phyloP scores from a whole-genome alignment of 2,888 invertebrate genomes.

The Onthophagus sagittarius region DNA sequence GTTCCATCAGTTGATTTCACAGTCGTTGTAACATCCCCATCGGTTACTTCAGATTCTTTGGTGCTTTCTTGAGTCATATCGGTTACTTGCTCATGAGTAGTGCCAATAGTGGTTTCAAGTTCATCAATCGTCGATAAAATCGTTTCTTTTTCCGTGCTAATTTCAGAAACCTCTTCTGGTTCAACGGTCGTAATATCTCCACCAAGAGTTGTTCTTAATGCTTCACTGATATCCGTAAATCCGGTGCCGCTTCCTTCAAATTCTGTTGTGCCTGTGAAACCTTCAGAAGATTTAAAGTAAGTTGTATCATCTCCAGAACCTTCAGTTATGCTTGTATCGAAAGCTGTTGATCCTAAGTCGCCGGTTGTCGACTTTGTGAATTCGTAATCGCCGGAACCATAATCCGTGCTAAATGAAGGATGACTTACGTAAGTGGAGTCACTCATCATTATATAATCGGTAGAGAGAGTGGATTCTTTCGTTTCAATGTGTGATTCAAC shows the following conservation, averaged over 20 bases:
- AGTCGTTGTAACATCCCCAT: constrained; percentile 9
- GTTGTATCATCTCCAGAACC: constrained; percentile 25
- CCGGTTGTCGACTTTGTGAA: neutral
- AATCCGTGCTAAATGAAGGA: constrained; percentile 20
- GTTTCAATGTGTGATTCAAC: constrained; percentile 17
- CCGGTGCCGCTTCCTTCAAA: constrained; percentile 15
- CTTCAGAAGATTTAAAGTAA: constrained; percentile 1
- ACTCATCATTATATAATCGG: constrained; percentile 53
- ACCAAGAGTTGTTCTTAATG: constrained; percentile 3
- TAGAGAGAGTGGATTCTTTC: constrained; percentile 42
- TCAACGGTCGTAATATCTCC: neutral
- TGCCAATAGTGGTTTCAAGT: constrained; percentile 9
- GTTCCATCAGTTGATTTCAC: constrained; percentile 4
- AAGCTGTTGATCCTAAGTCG: constrained; percentile 16
- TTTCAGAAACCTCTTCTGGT: neutral
- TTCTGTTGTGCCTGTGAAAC: constrained; percentile 12
- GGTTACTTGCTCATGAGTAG: constrained; percentile 1
- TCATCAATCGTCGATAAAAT: neutral
- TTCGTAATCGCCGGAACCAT: constrained; percentile 38
- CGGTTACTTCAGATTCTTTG: neutral
- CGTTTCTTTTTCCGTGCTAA: constrained; percentile 12
- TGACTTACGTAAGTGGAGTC: constrained; percentile 43
- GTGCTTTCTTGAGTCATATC: constrained; percentile 18
- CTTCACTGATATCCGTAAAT: constrained; percentile 12
- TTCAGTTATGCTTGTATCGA: constrained; percentile 28